A percentile compares a stretch with the other conserved stretches of the same genome.
Evolutionary conservation across 2,888 invertebrate species (phyloP).

Genomic region (Trichopoda pennipes): DNA sequence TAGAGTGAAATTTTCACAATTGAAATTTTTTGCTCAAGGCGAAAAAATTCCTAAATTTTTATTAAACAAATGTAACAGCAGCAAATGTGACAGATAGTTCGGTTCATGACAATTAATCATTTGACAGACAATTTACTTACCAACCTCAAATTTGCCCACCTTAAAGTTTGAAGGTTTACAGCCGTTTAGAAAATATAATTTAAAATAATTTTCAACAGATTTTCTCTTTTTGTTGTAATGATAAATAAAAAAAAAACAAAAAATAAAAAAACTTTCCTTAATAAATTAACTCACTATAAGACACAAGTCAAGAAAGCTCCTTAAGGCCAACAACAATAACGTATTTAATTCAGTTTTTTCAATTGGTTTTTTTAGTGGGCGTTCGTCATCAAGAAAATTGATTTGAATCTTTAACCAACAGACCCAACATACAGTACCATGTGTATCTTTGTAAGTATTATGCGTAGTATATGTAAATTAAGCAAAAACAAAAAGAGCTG

Average conservation of each 20-base stretch:
- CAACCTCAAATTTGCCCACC: too few relatives aligned
- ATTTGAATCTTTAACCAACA: slow-evolving; percentile 38
- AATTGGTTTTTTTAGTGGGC: slow-evolving; percentile 55
- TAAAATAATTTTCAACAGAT: too few relatives aligned
- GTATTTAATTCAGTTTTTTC: slow-evolving; percentile 10
- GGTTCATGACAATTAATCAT: too few relatives aligned
- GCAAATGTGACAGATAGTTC: too few relatives aligned
- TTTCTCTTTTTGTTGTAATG: neutral
- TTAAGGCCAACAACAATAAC: slow-evolving; percentile 28
- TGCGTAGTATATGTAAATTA: slow-evolving; percentile 25
- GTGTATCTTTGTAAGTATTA: slow-evolving; percentile 19
- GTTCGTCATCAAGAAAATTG: slow-evolving; percentile 53
- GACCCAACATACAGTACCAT: neutral
- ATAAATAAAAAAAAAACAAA: too few relatives aligned
- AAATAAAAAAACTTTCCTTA: slow-evolving; percentile 5
- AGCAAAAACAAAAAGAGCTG: slow-evolving; percentile 5
- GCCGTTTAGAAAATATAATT: too few relatives aligned
- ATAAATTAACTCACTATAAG: slow-evolving; percentile 39
- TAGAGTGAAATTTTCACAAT: too few relatives aligned
- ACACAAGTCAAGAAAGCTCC: slow-evolving; percentile 33
- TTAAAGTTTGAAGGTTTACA: too few relatives aligned
- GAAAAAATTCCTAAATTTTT: too few relatives aligned
- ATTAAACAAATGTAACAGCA: too few relatives aligned
- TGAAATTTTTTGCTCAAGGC: too few relatives aligned
- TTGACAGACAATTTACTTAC: too few relatives aligned